Conservation (phyloP, 2,888 invertebrate species). For the Pediacus dermestoides region DNA sequence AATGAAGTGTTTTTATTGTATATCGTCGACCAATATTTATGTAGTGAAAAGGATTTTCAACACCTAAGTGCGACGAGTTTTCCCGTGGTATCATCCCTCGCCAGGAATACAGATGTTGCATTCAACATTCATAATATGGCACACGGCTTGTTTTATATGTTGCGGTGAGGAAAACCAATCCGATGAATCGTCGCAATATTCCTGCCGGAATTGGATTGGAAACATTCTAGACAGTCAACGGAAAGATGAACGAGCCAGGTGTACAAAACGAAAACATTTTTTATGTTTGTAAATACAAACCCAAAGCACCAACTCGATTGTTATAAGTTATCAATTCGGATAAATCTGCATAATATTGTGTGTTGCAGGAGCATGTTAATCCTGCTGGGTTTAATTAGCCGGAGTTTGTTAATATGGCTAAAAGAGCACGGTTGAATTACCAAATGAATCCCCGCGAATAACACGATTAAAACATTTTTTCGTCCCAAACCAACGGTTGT, state of each 20-base stretch:
- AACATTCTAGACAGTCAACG: slow-evolving; percentile 40
- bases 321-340: too few species aligned
- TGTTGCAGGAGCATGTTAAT: too few species aligned
- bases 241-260: slow-evolving; percentile 40
- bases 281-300: too few species aligned
- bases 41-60: slow-evolving; percentile 36
- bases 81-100: slow-evolving; percentile 30
- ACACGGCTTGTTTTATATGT: slow-evolving; percentile 40
- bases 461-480: slow-evolving; percentile 42
- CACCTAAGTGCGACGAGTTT: slow-evolving; percentile 39
- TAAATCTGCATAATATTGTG: too few species aligned
- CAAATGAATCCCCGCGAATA: slow-evolving; percentile 39
- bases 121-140: slow-evolving; percentile 49
- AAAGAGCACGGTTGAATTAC: slow-evolving; percentile 38
- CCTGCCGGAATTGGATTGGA: slow-evolving; percentile 47
- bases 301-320: too few species aligned
- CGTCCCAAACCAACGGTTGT: too few species aligned
- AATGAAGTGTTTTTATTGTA: slow-evolving; percentile 38
- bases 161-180: slow-evolving; percentile 41
- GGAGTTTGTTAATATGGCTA: too few species aligned
- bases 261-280: too few species aligned
- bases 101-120: slow-evolving; percentile 48
- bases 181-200: slow-evolving; percentile 47
- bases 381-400: too few species aligned
- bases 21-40: slow-evolving; percentile 35